Evolutionary conservation across 2,113 vertebrate genomes (phyloP).

Genomic region (Microcebus murinus): DNA sequence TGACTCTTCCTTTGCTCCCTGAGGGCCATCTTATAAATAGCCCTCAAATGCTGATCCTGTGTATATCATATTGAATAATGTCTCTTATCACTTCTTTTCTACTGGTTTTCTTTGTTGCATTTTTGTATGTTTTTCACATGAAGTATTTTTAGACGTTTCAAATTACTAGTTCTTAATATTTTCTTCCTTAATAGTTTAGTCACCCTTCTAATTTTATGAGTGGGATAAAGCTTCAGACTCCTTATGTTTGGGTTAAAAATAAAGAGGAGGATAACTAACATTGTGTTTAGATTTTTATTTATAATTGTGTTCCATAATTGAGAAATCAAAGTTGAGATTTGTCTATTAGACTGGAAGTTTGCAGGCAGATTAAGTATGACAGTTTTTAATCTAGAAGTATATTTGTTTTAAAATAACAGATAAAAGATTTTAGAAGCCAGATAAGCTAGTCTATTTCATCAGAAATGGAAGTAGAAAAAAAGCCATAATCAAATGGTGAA

Average conservation of each 20-base stretch:
- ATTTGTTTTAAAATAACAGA: conserved; percentile 39
- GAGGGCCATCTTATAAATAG: not conserved
- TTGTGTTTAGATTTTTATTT: conserved; percentile 9
- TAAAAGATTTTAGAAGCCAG: not conserved
- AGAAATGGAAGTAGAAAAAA: not conserved
- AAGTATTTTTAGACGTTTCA: conserved; percentile 35
- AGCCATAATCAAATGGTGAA: not conserved
- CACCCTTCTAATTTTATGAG: conserved; percentile 34
- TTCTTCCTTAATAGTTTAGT: conserved; percentile 28
- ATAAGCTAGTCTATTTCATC: not conserved
- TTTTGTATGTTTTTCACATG: not conserved
- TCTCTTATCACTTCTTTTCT: not conserved
- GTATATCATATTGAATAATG: not conserved
- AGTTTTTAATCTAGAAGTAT: not conserved
- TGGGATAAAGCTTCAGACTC: conserved; percentile 4
- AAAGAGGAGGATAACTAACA: conserved; percentile 8
- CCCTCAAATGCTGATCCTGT: not conserved
- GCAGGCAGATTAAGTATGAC: not conserved
- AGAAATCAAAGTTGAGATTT: conserved; percentile 13
- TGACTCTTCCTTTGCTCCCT: not conserved
- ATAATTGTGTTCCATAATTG: conserved; percentile 1
- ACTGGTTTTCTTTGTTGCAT: not conserved
- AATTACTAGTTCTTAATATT: conserved; percentile 26
- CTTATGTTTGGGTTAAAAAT: conserved; percentile 22
- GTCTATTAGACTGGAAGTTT: not conserved